Evolutionary conservation across 2,113 vertebrate genomes (phyloP), one percentile per base, ranked within the genome.

Genomic region (Callocephalon fimbriatum): DNA sequence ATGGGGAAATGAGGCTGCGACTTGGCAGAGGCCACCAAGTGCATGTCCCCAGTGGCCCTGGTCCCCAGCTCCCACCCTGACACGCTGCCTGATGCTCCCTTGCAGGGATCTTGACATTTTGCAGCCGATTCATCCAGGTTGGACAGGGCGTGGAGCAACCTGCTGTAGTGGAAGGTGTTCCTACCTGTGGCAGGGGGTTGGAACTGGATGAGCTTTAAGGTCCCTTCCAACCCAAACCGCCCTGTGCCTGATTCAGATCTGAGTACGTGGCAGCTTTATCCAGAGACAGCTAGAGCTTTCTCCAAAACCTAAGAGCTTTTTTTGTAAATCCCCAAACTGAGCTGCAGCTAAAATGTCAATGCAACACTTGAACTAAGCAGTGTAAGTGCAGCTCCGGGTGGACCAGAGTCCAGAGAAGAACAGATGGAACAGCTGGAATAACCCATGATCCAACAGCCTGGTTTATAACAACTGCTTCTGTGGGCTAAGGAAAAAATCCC

Each of bases 71-170:
- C 45, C 75, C 37, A 31, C n/a, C 56, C 32, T 1, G 1, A 6
- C 71, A 40, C 17, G 0, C 2, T 1, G 2, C 48, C 74, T 4
- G 4, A 1, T 3, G 22, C 6, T 31, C 56, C 35, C 40, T n/a
- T 2, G 0, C 21, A 17, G 38, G 32, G 37, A 0, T 8, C 84
- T 44, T 26, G 47, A 16, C 31, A 1, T 2, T 0, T 20, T 35
- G 27, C n/a, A 58, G 56, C n/a, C 32, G 23, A 15, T 58, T 58
- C 20, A 58, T 23, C 32, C 13, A 15, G 13, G 32, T 8, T 23
- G 56, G 56, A 35, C 13, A 58, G 13, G 2, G 56, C 32, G 35
- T 35, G 56, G 32, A n/a, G 54, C 20, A 58, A 35, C 2, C 21
- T 35, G 21, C 13, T 23, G 32, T 35, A 58, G 32, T n/a, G 56